phyloP scores from a whole-genome alignment of 2,888 invertebrate species.

The Tricholauxania praeusta region DNA sequence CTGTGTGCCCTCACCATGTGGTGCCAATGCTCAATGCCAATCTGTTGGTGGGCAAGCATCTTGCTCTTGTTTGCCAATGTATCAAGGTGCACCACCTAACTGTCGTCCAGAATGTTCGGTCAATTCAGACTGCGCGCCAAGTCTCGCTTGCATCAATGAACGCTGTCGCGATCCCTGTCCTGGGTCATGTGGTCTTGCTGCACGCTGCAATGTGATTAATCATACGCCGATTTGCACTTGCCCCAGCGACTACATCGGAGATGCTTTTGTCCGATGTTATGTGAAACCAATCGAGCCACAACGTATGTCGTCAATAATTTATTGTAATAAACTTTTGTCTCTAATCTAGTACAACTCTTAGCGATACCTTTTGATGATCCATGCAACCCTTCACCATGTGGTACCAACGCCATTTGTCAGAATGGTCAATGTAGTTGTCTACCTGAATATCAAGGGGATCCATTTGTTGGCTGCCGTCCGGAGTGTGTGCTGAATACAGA shows the following conservation, averaged over 20 bases:
- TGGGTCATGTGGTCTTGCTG: conserved; percentile 75
- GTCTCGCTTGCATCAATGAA: conserved; percentile 75
- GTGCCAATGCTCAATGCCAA: conserved; percentile 74
- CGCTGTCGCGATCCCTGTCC: conserved; percentile 78
- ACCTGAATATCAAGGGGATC: conserved; percentile 74
- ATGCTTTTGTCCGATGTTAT: conserved; percentile 72
- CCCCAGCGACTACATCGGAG: conserved; percentile 72
- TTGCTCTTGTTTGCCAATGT: conserved; percentile 73
- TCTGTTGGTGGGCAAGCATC: conserved; percentile 71
- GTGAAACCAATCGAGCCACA: conserved; percentile 63
- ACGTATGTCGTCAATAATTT: conserved; percentile 47
- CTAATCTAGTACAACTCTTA: conserved; percentile 22
- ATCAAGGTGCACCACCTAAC: conserved; percentile 76
- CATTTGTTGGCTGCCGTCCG: conserved; percentile 79
- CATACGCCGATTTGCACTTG: conserved; percentile 77
- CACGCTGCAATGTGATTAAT: conserved; percentile 73
- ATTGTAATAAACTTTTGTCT: not conserved
- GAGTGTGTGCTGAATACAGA: conserved; percentile 86
- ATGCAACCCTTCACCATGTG: conserved; percentile 82
- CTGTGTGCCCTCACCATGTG: conserved; percentile 78
- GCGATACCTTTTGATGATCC: conserved; percentile 65
- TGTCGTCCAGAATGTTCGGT: conserved; percentile 77
- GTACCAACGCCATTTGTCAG: conserved; percentile 79
- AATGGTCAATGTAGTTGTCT: conserved; percentile 76
- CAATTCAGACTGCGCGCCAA: conserved; percentile 76